Evolutionary conservation across 2,797 vertebrate species (phyloP).

Genomic region (Enteromius argenteus): DNA sequence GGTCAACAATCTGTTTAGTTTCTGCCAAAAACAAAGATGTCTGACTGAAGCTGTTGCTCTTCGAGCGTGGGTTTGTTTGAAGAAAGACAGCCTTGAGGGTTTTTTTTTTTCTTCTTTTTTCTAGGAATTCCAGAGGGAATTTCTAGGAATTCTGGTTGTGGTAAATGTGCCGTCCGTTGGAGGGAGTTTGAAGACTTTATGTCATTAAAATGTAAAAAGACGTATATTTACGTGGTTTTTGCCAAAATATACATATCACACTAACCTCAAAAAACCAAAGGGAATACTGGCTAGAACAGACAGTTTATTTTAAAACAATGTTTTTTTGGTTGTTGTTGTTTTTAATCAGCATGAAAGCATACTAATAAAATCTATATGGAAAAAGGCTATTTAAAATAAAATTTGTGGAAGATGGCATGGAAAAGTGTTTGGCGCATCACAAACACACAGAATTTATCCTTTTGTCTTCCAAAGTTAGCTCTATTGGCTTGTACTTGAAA

Average conservation of each 20-base stretch:
- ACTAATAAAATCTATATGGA: neutral
- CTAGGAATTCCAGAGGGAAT: constrained; percentile 36
- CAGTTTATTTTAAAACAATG: neutral
- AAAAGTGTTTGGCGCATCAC: neutral
- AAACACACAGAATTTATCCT: neutral
- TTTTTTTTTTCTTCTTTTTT: constrained; percentile 6
- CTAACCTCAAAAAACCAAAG: constrained; percentile 2
- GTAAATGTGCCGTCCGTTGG: neutral
- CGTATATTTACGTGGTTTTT: constrained; percentile 35
- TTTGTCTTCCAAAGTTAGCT: neutral
- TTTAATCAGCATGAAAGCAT: neutral
- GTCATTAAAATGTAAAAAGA: constrained; percentile 32
- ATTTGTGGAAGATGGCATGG: neutral
- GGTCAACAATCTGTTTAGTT: constrained; percentile 43
- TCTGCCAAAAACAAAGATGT: constrained; percentile 29
- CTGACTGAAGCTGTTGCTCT: constrained; percentile 15
- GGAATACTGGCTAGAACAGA: neutral
- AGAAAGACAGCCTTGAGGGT: constrained; percentile 29
- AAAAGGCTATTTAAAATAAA: neutral
- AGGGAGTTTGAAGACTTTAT: constrained; percentile 22
- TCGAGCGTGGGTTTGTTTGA: constrained; percentile 7
- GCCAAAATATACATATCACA: constrained; percentile 18
- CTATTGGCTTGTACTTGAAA: neutral
- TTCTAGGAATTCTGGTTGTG: constrained; percentile 42
- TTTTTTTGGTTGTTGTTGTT: neutral